These are phyloP conservation scores for Venusia cambrica DNA, from an alignment of 2,888 invertebrate genomes.

Conservation along the genomic window DNA sequence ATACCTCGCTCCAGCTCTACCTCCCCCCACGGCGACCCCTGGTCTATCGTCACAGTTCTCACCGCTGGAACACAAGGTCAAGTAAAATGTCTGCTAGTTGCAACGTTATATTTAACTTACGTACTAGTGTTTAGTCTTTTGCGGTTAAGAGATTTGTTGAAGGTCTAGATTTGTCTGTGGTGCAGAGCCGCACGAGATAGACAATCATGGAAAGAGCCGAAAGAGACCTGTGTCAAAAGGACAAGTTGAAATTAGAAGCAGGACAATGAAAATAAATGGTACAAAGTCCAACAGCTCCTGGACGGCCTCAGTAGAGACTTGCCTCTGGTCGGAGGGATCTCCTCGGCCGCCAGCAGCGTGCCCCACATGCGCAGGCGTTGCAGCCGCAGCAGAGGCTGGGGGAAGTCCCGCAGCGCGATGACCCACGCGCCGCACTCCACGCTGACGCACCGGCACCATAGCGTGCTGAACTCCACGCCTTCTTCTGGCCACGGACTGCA, in stretches of 20 bases:
- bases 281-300: too few species aligned
- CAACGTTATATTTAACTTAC: too few species aligned
- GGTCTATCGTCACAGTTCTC: conserved; percentile 87
- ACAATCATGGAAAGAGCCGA: too few species aligned
- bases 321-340: conserved; percentile 79
- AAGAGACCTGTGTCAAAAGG: too few species aligned
- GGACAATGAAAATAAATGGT: too few species aligned
- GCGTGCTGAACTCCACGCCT: conserved; percentile 91
- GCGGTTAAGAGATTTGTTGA: too few species aligned
- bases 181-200: too few species aligned
- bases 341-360: conserved; percentile 94
- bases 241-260: too few species aligned
- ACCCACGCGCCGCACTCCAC: conserved; percentile 92
- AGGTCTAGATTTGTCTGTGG: too few species aligned
- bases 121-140: too few species aligned
- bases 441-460: conserved; percentile 95
- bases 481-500: conserved; percentile 95
- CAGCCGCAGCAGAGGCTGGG: conserved; percentile 94
- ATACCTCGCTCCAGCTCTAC: conserved; percentile 93
- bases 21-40: conserved; percentile 92
- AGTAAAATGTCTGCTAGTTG: too few species aligned
- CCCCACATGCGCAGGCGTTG: conserved; percentile 94
- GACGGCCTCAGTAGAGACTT: too few species aligned
- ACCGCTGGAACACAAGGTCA: conserved; percentile 81
- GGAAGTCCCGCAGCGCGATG: conserved; percentile 95